These are phyloP conservation scores for Ptilonorhynchus violaceus DNA, from an alignment of 2,113 vertebrate genomes.

Conservation along the genomic window DNA sequence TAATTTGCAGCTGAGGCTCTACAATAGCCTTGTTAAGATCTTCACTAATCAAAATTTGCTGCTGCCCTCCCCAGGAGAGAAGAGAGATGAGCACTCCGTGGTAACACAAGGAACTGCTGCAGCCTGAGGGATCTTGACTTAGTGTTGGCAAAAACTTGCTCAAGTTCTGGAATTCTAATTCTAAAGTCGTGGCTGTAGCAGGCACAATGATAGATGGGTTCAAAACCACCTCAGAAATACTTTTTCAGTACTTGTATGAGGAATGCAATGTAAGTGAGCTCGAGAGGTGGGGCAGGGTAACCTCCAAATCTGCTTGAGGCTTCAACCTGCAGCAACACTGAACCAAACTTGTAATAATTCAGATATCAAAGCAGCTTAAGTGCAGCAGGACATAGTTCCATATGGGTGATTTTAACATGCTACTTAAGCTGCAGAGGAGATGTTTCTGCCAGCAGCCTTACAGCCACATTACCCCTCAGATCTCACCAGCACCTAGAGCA, in stretches of 20 bases:
- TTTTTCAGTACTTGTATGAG: neutral
- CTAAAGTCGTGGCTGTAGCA: neutral
- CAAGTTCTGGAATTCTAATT: neutral
- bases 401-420: neutral
- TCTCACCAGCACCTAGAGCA: neutral
- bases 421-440: neutral
- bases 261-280: neutral
- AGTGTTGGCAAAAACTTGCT: neutral
- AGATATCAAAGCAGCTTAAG: neutral
- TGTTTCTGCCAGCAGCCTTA: neutral
- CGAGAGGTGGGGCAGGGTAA: neutral
- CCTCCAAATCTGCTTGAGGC: neutral
- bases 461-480: neutral
- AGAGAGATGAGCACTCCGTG: neutral
- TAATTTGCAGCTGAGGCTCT: neutral
- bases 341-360: neutral
- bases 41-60: slow-evolving; percentile 9
- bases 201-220: neutral
- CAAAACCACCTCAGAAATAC: neutral
- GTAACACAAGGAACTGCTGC: neutral
- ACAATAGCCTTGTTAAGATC: neutral
- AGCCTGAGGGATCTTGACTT: neutral
- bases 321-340: neutral
- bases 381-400: neutral
- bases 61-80: slow-evolving; percentile 4